These are phyloP conservation scores for Denticeps clupeoides DNA, from an alignment of 2,797 vertebrate genomes.

Conservation along the genomic window DNA sequence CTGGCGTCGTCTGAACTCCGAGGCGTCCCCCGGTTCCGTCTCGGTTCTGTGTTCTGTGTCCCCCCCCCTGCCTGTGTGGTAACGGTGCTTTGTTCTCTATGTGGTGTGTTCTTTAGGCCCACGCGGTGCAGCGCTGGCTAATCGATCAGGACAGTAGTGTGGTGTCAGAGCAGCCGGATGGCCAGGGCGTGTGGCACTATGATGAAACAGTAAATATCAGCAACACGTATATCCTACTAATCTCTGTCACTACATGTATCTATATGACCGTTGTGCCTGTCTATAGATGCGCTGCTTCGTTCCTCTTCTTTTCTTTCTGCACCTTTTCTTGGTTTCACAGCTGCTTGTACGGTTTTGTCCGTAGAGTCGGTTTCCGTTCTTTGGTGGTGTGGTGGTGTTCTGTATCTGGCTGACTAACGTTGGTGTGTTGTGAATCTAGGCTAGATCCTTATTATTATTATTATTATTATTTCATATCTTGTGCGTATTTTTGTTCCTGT, in stretches of 20 bases:
- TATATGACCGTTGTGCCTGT: conserved; percentile 57
- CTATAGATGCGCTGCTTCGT: conserved; percentile 52
- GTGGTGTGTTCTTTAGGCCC: conserved; percentile 72
- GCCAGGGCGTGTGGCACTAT: conserved; percentile 75
- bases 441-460: conserved; percentile 47
- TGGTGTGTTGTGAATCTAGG: conserved; percentile 47
- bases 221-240: conserved; percentile 68
- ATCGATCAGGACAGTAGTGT: conserved; percentile 79
- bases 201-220: conserved; percentile 79
- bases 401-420: conserved; percentile 56
- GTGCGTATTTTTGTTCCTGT: conserved; percentile 43
- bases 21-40: neutral
- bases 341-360: conserved; percentile 33
- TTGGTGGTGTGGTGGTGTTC: conserved; percentile 58
- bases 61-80: conserved; percentile 15
- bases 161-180: conserved; percentile 74
- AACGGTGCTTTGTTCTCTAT: conserved; percentile 68
- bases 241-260: conserved; percentile 46
- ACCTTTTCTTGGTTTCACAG: conserved; percentile 41
- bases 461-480: conserved; percentile 34
- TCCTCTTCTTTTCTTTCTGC: conserved; percentile 39
- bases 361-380: conserved; percentile 53
- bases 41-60: neutral
- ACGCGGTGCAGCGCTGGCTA: conserved; percentile 74
- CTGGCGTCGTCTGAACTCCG: too few relatives aligned